Base-by-base conservation (phyloP, 2,113 vertebrate genomes). In the Calypte anna region DNA sequence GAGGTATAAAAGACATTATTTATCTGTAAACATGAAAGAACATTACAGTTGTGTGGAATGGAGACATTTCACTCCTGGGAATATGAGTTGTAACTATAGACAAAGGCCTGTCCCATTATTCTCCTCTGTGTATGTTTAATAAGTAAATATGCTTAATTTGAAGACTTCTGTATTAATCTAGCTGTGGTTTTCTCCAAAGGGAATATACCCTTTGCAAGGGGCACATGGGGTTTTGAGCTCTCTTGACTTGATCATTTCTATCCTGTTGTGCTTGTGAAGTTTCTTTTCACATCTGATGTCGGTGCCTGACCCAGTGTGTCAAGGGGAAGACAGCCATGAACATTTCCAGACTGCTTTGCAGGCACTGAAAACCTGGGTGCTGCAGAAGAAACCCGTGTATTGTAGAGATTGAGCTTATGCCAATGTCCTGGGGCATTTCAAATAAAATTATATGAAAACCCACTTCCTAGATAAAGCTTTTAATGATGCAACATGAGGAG, bases 71-170 rank as follows among this genome's bases (percentile, higher is more conserved):
- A 13, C 11, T 68, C 20, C 14, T 58, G 7, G 38, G 21, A 36
- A 12, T 40, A 4, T 14, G 21, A 19, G 9, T 51, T 25, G 14
- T 1, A 46, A 28, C 25, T 2, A 0, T 13, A 31, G 15, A 4
- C 12, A 16, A 31, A 73, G 12, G 14, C 27, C 30, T 89, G n/a
- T n/a, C 48, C 9, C 6, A 1, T 76, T 46, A 4, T 69, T 77
- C 53, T 85, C 9, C 27, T 89, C 55, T 14, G 1, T 8, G 2
- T 15, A 1, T 33, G 22, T 33, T 4, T 51, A 61, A 36, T 14
- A 46, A 66, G 7, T 14, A 10, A 4, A 21, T 38, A 5, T 46
- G 28, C 9, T 70, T 69, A 17, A 44, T 44, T 19, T 76, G 36
- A 61, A 46, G 40, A 21, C n/a, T 88, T 69, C 2, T 51, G 5